Evolutionary conservation across 2,888 invertebrate species (phyloP).

Genomic region (Lamellibrachia columna): DNA sequence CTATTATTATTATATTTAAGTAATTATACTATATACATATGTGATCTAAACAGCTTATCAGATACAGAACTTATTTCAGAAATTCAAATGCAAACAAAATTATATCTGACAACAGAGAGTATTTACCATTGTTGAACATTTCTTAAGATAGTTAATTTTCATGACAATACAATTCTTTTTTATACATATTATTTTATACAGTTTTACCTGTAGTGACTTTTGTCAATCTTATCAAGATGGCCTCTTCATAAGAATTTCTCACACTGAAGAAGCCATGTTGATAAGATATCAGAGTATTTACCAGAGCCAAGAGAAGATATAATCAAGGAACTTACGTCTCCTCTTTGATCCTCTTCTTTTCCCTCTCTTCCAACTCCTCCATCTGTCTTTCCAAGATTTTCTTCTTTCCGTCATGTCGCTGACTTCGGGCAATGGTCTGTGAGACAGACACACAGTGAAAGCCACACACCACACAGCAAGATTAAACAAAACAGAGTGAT

Average conservation of each 20-base stretch:
- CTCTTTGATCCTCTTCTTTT: slow-evolving; percentile 47
- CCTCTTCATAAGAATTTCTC: no score
- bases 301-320: background rate
- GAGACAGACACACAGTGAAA: background rate
- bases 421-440: slow-evolving; percentile 42
- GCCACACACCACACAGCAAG: background rate
- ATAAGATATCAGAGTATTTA: background rate
- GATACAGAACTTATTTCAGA: no score
- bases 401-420: slow-evolving; percentile 57
- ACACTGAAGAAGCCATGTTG: background rate
- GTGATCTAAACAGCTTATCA: no score
- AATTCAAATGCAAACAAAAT: no score
- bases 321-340: slow-evolving; percentile 46
- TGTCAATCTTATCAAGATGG: no score
- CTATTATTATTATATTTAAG: no score
- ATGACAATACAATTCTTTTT: no score
- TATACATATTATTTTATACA: no score
- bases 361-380: slow-evolving; percentile 55
- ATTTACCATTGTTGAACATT: no score
- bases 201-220: no score
- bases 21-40: background rate
- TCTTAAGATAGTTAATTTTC: no score
- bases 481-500: background rate
- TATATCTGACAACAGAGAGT: no score
- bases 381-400: slow-evolving; percentile 51